Base-by-base conservation (phyloP, 2,113 vertebrate species). In the Ceratotherium simum region DNA sequence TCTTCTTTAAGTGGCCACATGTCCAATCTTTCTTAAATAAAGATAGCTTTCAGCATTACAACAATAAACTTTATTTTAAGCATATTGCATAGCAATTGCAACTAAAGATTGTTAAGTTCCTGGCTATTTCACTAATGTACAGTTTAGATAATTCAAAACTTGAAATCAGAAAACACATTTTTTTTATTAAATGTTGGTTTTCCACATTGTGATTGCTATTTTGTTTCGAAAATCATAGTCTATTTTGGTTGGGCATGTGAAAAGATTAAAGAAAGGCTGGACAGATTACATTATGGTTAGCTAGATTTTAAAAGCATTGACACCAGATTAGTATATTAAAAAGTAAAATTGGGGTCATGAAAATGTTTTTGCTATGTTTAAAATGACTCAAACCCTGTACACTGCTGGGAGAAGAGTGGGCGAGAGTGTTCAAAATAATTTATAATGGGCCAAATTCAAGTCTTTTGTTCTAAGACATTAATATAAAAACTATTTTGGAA, bases 141-240 rank as follows among this genome's bases (percentile, higher is more conserved):
- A 76, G 17, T 81, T 84, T 62, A 93, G n/a, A 62, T 92, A 67
- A 18, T 83, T 89, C 62, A 88, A 83, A 96, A 75, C 36, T 62
- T 33, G 58, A 96, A 83, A 97, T 95, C 1, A 11, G 84, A 95
- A 96, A 91, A 5, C 8, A 54, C 3, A 70, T 69, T 90, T 33
- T 33, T 96, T 96, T 21, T 58, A 69, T 96, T 91, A 85, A 81
- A 72, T 85, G 13, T 46, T 97, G 82, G 46, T 85, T 92, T 72
- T 92, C 54, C 56, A 31, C 2, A 67, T 20, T 27, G 11, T 87
- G 69, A 0, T 89, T 97, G 18, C 29, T 90, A 23, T 94, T 20
- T 64, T 96, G 1, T 92, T 98, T 75, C 72, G 64, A 81, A 80
- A 97, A 91, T 48, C 46, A 2, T 60, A 87, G 58, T 82, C 2